Conservation (phyloP, 2,888 invertebrate species). For the Mythimna lalbum region DNA sequence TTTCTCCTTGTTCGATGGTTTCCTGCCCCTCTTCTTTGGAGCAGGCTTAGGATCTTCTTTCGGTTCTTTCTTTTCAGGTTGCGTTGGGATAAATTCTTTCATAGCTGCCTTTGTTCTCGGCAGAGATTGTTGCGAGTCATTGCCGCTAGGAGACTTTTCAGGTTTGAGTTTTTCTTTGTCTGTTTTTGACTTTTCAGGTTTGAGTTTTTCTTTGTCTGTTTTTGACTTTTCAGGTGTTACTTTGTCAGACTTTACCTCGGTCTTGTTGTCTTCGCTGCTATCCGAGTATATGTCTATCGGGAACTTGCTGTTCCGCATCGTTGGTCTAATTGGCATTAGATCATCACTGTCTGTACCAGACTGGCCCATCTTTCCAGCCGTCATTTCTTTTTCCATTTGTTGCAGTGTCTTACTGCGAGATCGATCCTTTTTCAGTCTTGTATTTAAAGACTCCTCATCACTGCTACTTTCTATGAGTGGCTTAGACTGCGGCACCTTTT, state of each 20-base stretch:
- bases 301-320: constrained; percentile 89
- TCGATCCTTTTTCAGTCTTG: constrained; percentile 80
- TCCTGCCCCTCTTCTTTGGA: constrained; percentile 85
- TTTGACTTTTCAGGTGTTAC: constrained; percentile 88
- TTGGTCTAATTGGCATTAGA: constrained; percentile 91
- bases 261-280: constrained; percentile 92
- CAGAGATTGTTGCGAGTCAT: constrained; percentile 92
- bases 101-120: constrained; percentile 96
- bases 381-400: constrained; percentile 94
- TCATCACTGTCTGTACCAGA: constrained; percentile 95
- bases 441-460: constrained; percentile 90
- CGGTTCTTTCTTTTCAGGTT: constrained; percentile 79
- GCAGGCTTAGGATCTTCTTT: constrained; percentile 78
- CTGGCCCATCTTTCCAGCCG: constrained; percentile 87
- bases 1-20: constrained; percentile 87
- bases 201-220: constrained; percentile 83
- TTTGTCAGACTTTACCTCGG: constrained; percentile 76
- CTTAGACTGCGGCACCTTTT: constrained; percentile 86
- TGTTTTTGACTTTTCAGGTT: constrained; percentile 87
- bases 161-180: constrained; percentile 87
- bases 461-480: constrained; percentile 91
- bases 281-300: constrained; percentile 96
- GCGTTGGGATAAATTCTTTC: constrained; percentile 94
- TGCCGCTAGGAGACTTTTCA: constrained; percentile 91
- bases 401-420: constrained; percentile 91